Percentiles rank a stretch among this genome's conserved stretches.
Conservation (phyloP, 2,797 vertebrate species). For the Micropoecilia bifurca region DNA sequence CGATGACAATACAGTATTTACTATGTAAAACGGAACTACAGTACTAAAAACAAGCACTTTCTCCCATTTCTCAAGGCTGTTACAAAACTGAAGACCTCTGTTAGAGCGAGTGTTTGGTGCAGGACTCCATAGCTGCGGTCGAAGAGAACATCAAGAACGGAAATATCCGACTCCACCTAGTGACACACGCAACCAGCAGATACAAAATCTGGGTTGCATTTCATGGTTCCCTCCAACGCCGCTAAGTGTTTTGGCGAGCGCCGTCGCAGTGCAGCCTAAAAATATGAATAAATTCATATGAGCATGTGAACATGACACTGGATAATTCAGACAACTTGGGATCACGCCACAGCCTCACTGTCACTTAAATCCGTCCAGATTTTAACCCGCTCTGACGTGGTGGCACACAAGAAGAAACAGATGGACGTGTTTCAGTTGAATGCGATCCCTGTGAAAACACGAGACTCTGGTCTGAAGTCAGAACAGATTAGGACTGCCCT, state of each 20-base stretch:
- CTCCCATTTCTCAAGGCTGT: conserved; percentile 8
- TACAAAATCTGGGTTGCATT: conserved; percentile 52
- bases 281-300: conserved; percentile 52
- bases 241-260: conserved; percentile 36
- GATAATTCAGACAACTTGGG: conserved; percentile 60
- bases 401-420: conserved; percentile 72
- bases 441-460: conserved; percentile 76
- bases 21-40: neutral
- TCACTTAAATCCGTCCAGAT: conserved; percentile 66
- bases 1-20: neutral
- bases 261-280: conserved; percentile 50
- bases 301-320: conserved; percentile 68
- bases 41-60: conserved; percentile 1
- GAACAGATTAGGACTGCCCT: conserved; percentile 58
- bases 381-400: conserved; percentile 71
- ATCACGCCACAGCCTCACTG: conserved; percentile 65
- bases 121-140: conserved; percentile 24
- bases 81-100: conserved; percentile 10
- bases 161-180: conserved; percentile 46
- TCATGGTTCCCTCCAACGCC: conserved; percentile 34
- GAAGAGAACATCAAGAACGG: conserved; percentile 31
- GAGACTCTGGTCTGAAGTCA: conserved; percentile 71
- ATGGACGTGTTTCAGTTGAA: conserved; percentile 80
- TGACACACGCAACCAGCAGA: conserved; percentile 33
- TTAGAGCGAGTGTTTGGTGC: conserved; percentile 19